A percentile compares a stretch with the other conserved stretches of the same genome.
Conservation (phyloP, 2,113 vertebrate species). For the Austrofundulus limnaeus region DNA sequence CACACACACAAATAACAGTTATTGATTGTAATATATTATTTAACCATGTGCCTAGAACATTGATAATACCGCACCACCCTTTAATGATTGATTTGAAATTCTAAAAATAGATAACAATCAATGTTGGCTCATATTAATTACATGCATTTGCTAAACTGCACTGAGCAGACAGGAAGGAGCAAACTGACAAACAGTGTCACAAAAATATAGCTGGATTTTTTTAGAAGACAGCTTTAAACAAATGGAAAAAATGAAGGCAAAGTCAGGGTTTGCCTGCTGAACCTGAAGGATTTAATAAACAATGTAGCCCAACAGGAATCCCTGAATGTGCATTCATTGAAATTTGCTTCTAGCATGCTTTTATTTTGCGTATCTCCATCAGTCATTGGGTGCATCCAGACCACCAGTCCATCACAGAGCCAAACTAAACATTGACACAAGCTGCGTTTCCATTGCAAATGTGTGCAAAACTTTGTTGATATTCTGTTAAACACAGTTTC, state of each 20-base stretch:
- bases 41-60: too few species aligned
- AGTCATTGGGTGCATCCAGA: too few species aligned
- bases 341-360: neutral
- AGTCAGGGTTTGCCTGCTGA: neutral
- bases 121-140: neutral
- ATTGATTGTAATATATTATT: too few species aligned
- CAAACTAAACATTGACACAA: too few species aligned
- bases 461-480: too few species aligned
- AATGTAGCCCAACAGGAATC: neutral
- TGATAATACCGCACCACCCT: too few species aligned
- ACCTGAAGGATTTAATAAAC: neutral
- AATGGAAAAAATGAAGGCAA: neutral
- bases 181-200: neutral
- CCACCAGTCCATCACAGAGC: too few species aligned
- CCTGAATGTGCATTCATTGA: neutral
- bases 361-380: too few species aligned
- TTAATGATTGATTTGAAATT: neutral
- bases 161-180: neutral
- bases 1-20: too few species aligned
- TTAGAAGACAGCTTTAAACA: neutral
- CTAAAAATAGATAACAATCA: neutral
- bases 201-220: neutral
- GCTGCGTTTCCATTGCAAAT: too few species aligned
- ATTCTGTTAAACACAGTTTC: too few species aligned
- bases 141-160: neutral